These are phyloP conservation scores for Theonella swinhoei DNA, from an alignment of 37 sponge, comb jelly and placozoan species.

Conservation along the genomic window DNA sequence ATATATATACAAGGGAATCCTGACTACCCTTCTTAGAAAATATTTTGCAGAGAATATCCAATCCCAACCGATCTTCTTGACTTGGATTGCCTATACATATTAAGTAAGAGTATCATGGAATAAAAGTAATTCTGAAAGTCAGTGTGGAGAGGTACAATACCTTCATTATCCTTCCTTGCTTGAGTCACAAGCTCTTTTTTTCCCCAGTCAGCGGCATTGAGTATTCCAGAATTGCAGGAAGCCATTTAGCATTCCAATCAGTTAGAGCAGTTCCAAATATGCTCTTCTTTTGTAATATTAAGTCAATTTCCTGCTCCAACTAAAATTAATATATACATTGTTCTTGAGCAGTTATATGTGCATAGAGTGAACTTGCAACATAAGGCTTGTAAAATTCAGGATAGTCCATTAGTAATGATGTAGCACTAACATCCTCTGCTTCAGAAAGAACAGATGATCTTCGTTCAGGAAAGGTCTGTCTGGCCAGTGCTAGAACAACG, in stretches of 20 bases:
- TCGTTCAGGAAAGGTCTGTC: background rate
- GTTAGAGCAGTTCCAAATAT: background rate
- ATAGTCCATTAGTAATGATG: background rate
- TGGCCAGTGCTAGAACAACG: slow-evolving; percentile 1
- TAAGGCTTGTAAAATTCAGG: background rate
- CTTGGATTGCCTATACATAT: too few species aligned
- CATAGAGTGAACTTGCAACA: slow-evolving; percentile 3
- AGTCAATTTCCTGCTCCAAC: slow-evolving; percentile 29
- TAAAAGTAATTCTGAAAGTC: too few species aligned
- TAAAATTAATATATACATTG: too few species aligned
- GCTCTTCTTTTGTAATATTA: background rate
- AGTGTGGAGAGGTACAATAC: too few species aligned
- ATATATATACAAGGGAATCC: slow-evolving; percentile 12
- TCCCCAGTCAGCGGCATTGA: background rate
- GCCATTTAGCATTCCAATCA: slow-evolving; percentile 12
- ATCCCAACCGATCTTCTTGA: background rate
- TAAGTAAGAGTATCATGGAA: too few species aligned
- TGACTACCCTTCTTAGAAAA: background rate
- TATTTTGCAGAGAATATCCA: background rate
- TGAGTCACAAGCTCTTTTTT: background rate
- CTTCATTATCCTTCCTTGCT: slow-evolving; percentile 20
- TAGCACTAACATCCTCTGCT: background rate
- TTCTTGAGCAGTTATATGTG: too few species aligned
- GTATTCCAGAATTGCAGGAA: slow-evolving; percentile 27
- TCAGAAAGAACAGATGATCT: background rate